These are phyloP conservation scores for Micronycteris hirsuta DNA, from an alignment of 2,113 vertebrate species.

Conservation along the genomic window DNA sequence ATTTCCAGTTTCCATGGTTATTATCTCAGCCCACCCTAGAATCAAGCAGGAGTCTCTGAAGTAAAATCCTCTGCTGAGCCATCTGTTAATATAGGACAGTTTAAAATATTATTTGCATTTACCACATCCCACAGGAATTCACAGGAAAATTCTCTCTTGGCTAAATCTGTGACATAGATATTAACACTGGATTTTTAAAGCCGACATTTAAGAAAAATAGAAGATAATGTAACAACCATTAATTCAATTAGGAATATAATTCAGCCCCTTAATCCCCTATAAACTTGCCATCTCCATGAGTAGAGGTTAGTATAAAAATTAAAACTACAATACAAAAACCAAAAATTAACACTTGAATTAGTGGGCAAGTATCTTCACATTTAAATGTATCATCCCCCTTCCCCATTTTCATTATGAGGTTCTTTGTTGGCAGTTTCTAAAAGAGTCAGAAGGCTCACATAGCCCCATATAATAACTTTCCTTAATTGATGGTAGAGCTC, in stretches of 20 bases:
- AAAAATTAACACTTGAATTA: background rate
- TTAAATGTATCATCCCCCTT: background rate
- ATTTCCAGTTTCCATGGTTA: slow-evolving; percentile 46
- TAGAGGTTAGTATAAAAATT: slow-evolving; percentile 44
- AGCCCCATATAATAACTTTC: background rate
- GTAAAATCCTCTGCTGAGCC: slow-evolving; percentile 22
- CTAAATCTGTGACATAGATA: slow-evolving; percentile 59
- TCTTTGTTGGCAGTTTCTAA: background rate
- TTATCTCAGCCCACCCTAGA: slow-evolving; percentile 26
- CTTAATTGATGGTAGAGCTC: background rate
- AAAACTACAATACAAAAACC: background rate
- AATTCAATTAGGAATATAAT: background rate
- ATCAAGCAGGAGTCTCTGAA: slow-evolving; percentile 14
- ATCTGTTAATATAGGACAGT: slow-evolving; percentile 52
- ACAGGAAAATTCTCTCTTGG: slow-evolving; percentile 29
- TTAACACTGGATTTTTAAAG: slow-evolving; percentile 59
- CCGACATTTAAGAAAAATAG: background rate
- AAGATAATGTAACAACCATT: slow-evolving; percentile 27
- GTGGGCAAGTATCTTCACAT: background rate
- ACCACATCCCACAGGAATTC: background rate
- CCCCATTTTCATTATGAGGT: background rate
- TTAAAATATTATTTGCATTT: slow-evolving; percentile 65
- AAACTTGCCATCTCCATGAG: background rate
- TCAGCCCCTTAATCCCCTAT: background rate
- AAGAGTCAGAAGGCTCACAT: background rate